Base-by-base conservation (phyloP, 1,140 invertebrate species). In the Cylas formicarius region DNA sequence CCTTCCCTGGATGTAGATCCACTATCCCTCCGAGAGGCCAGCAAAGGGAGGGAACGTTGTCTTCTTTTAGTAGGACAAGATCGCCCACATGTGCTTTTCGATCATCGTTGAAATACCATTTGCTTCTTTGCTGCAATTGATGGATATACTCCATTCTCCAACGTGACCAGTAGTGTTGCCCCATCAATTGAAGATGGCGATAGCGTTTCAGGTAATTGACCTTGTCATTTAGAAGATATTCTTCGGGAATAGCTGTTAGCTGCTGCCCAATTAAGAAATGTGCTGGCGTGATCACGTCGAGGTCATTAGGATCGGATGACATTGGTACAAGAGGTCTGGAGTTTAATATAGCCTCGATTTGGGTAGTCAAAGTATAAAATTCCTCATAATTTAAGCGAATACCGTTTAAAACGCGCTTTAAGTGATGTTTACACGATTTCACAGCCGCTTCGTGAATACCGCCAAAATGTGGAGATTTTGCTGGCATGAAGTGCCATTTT, bases 401-500 rank as follows among this genome's bases (percentile, higher is more conserved):
- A n/a, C 44, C 28, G 7, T 46, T 39, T 20, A 65, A 16, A 10
- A 61, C 37, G 32, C 61, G 32, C 17, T 18, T 52, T 13, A 57
- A 26, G 22, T 57, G 49, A 23, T 27, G 21, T 28, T 64, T 48
- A 32, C 48, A 17, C 8, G 35, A 41, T 34, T 60, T 58, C 5
- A 69, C 61, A 0, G 43, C 34, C n/a, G 55, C 24, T 43, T 69
- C 63, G 60, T 48, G 67, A 18, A 57, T 48, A 2, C 66, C 67
- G 27, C 67, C 66, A 27, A 60, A 55, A 35, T 63, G 54, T 2
- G 58, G 49, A 11, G 50, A 55, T 17, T 21, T 3, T 0, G 61
- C 56, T n/a, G 58, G 58, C 20, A 58, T 67, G 44, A 70, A 70
- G 35, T 66, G 50, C 65, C 65, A 71, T 14, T 37, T 18, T 19